Conservation (phyloP, 2,797 vertebrate species). For the Tachyglossus aculeatus region DNA sequence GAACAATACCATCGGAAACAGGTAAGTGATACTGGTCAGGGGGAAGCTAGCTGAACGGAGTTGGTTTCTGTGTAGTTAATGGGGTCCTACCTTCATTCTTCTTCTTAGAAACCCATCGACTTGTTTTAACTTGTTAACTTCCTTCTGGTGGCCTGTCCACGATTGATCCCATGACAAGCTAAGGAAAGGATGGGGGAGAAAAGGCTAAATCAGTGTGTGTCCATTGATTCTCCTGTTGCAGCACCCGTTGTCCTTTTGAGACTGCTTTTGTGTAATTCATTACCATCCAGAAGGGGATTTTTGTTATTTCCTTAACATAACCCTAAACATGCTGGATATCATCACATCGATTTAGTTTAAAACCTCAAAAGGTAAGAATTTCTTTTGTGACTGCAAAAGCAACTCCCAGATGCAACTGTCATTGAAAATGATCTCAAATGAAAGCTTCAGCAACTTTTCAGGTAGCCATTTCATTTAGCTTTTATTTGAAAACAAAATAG, state of each 20-base stretch:
- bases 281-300: slow-evolving; percentile 39
- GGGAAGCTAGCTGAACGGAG: background rate
- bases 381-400: slow-evolving; percentile 63
- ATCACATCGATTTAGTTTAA: slow-evolving; percentile 60
- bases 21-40: slow-evolving; percentile 69
- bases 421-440: slow-evolving; percentile 56
- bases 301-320: slow-evolving; percentile 21
- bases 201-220: background rate
- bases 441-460: slow-evolving; percentile 51
- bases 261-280: slow-evolving; percentile 34
- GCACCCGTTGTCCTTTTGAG: background rate
- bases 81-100: background rate
- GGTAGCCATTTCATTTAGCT: slow-evolving; percentile 32
- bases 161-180: too few species aligned
- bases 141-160: background rate
- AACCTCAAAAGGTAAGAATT: slow-evolving; percentile 66
- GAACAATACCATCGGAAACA: slow-evolving; percentile 85
- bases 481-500: slow-evolving; percentile 24
- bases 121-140: background rate
- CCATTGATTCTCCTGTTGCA: background rate
- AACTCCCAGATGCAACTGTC: slow-evolving; percentile 54
- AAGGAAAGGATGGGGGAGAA: background rate
- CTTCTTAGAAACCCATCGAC: background rate
- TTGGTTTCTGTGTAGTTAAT: background rate
- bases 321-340: slow-evolving; percentile 51